Evolutionary conservation across 2,888 invertebrate species (phyloP).

Genomic region (Galerucella calmariensis): DNA sequence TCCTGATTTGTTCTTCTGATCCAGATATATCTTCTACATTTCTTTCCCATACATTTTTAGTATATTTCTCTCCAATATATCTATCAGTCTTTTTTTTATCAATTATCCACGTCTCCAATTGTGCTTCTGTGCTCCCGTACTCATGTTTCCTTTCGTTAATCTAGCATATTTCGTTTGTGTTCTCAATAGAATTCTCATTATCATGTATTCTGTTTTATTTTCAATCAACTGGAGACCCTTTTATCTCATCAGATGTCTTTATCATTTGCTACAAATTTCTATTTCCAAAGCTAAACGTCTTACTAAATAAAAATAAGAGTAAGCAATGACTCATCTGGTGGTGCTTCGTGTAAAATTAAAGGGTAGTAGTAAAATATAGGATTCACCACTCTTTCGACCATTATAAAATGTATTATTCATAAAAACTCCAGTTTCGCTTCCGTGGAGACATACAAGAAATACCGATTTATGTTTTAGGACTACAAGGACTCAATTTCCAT

Average conservation of each 20-base stretch:
- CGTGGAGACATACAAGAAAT: conserved; percentile 11
- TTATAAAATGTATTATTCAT: conserved; percentile 41
- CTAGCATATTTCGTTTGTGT: no score
- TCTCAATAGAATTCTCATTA: no score
- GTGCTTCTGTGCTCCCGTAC: no score
- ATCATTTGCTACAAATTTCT: conserved; percentile 48
- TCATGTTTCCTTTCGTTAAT: no score
- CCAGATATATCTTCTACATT: no score
- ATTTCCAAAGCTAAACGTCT: conserved; percentile 39
- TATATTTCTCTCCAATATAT: no score
- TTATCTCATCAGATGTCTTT: conserved; percentile 52
- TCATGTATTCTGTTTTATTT: no score
- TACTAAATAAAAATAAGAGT: conserved; percentile 39
- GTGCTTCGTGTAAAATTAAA: conserved; percentile 37
- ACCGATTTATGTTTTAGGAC: conserved; percentile 24
- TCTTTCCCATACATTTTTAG: no score
- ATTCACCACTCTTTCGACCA: conserved; percentile 35
- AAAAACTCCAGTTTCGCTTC: conserved; percentile 21
- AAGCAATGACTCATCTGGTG: conserved; percentile 40
- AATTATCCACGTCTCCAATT: no score
- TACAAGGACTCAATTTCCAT: conserved; percentile 23
- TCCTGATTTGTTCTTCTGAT: no score
- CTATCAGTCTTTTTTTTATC: no score
- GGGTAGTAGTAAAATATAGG: conserved; percentile 33
- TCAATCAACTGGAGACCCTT: conserved; percentile 24